These are phyloP conservation scores for Pseudochirops cupreus DNA, from an alignment of 2,797 vertebrate species.

Conservation along the genomic window DNA sequence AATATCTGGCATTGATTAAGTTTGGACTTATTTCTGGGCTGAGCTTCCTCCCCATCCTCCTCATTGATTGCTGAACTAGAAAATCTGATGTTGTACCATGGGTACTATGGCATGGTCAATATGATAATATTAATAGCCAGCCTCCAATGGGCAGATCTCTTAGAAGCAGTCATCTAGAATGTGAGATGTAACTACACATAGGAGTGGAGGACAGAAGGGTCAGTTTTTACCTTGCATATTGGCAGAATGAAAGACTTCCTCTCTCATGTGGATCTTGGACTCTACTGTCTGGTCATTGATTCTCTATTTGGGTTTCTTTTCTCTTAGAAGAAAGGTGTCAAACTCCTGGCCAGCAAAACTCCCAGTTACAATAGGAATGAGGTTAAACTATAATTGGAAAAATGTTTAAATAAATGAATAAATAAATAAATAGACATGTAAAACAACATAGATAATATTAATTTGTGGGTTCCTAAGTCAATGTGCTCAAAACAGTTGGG, in stretches of 20 bases:
- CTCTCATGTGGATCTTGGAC: not conserved
- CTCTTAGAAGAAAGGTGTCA: not conserved
- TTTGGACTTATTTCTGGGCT: not conserved
- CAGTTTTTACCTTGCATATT: not conserved
- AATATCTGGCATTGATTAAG: not conserved
- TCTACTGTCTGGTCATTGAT: not conserved
- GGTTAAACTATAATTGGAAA: not conserved
- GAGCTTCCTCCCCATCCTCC: not conserved
- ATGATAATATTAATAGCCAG: not conserved
- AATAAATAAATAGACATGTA: not conserved
- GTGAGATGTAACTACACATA: not conserved
- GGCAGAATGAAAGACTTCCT: not conserved
- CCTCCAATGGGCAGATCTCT: not conserved
- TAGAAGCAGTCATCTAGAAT: not conserved
- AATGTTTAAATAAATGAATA: not conserved
- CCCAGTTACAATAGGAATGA: not conserved
- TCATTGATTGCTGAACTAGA: not conserved
- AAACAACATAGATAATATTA: not conserved
- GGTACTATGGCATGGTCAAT: not conserved
- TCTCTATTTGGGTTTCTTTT: not conserved
- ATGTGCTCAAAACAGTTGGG: not conserved
- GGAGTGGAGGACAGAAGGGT: not conserved
- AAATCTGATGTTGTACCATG: not conserved
- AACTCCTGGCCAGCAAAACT: not conserved
- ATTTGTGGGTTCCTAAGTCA: not conserved